phyloP scores from a whole-genome alignment of 2,797 vertebrate species.

The Bovichtus diacanthus region DNA sequence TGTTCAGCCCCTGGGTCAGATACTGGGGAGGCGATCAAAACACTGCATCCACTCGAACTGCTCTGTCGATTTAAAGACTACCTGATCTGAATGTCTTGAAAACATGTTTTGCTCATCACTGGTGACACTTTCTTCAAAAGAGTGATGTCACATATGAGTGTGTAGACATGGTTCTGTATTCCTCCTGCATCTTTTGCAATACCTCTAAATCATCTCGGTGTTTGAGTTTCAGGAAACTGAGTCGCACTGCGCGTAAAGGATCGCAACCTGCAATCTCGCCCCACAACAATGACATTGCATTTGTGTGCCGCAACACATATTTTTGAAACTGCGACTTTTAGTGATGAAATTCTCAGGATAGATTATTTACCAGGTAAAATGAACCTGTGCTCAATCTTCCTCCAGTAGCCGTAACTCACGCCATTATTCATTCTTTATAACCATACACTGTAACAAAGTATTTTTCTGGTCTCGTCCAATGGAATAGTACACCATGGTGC shows the following conservation, averaged over 20 bases:
- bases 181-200: not conserved
- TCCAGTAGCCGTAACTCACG: not conserved
- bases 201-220: not conserved
- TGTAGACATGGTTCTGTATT: not conserved
- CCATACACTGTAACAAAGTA: not conserved
- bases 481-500: not conserved
- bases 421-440: slow-evolving; percentile 32
- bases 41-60: not conserved
- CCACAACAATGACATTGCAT: not conserved
- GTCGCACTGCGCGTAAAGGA: not conserved
- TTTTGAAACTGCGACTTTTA: not conserved
- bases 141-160: not conserved
- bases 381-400: not conserved
- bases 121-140: not conserved
- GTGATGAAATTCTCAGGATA: not conserved
- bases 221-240: not conserved
- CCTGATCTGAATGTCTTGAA: not conserved
- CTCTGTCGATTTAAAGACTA: not conserved
- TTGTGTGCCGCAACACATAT: not conserved
- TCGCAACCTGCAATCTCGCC: not conserved
- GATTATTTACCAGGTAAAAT: slow-evolving; percentile 16
- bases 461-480: not conserved
- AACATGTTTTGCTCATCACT: not conserved
- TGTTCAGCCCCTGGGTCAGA: not conserved
- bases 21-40: not conserved